Conservation (phyloP, 2,113 vertebrate genomes). For the Eurystomus gularis region DNA sequence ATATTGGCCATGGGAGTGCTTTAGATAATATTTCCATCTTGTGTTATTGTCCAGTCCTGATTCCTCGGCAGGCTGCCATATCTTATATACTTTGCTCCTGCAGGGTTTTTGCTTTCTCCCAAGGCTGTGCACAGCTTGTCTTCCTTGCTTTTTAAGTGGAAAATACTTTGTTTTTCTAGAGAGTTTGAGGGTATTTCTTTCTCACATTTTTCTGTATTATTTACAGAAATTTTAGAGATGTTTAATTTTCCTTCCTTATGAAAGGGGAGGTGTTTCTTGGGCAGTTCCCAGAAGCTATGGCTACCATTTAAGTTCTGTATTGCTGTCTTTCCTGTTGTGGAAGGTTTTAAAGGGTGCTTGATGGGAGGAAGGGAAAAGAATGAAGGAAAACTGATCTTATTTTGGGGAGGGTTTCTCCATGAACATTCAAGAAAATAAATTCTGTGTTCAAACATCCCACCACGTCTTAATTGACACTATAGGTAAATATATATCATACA, state of each 20-base stretch:
- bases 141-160: background rate
- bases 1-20: background rate
- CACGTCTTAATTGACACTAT: background rate
- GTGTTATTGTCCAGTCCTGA: background rate
- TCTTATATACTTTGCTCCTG: background rate
- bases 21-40: background rate
- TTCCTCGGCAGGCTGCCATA: background rate
- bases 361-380: background rate
- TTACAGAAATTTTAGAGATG: too few relatives aligned
- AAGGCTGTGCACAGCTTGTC: background rate
- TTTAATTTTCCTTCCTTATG: background rate
- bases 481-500: background rate
- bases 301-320: background rate
- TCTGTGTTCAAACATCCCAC: background rate
- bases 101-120: background rate
- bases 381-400: background rate
- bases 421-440: background rate
- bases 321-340: background rate
- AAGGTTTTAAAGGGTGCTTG: background rate
- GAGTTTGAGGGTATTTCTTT: background rate
- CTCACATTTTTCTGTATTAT: background rate
- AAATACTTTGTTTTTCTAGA: background rate
- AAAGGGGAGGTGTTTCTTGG: background rate
- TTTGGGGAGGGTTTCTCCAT: background rate
- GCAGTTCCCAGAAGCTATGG: background rate